Base-by-base conservation (phyloP, 2,113 vertebrate species). In the Rhagologus leucostigma region DNA sequence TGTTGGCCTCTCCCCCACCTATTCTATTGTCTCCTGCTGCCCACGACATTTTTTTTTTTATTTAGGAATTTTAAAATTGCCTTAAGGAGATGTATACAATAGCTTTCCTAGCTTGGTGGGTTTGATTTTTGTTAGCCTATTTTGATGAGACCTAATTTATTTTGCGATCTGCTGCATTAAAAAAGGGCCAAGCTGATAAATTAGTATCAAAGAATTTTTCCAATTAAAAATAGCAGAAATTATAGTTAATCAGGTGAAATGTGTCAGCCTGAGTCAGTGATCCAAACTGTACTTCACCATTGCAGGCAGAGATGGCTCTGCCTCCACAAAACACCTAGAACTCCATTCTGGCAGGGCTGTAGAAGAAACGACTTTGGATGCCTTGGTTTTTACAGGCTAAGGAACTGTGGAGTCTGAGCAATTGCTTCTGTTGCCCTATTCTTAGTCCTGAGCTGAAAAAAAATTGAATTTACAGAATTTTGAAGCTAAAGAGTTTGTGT, bases 41-140 rank as follows among this genome's bases (percentile, higher is more conserved):
- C 18, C 9, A 32, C 2, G 2, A 10, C 2, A 1, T 3, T n/a
- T 32, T 56, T 13, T 11, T 2, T 49, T 44, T 26, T 42, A 6
- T 9, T 49, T 55, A 62, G 46, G 9, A 29, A 26, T 13, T 69
- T 87, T 23, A n/a, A 50, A 60, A 20, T 29, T 78, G 4, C 24
- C 16, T 3, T 29, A 24, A 55, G 37, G 64, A 39, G 4, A 39
- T 55, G 7, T 24, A 37, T 55, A 3, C 21, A 69, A 32, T 24
- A 49, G 7, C 16, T 83, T 83, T 75, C 20, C 32, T 49, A 63
- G 6, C 19, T 46, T 75, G 21, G 23, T 41, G 13, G 15, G 30
- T 57, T 78, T 87, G 35, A 37, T 20, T 85, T 92, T 41, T 65
- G 2, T 44, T 67, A 67, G 16, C 17, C 7, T 56, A 0, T 60